Evolutionary conservation across 2,888 invertebrate species (phyloP).

Genomic region (Limnephilus lunatus): DNA sequence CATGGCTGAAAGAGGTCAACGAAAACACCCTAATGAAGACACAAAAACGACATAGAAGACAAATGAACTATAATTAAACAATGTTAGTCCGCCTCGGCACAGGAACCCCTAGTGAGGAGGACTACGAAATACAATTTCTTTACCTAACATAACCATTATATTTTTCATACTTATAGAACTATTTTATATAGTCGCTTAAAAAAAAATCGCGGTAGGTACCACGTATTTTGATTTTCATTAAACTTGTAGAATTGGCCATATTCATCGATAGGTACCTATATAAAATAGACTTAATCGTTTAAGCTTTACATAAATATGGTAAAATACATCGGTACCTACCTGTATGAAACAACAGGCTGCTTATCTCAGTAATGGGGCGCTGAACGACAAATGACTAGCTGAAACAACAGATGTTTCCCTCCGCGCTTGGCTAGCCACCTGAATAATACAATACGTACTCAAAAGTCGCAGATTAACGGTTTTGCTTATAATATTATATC

Average conservation of each 20-base stretch:
- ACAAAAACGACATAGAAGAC: no score
- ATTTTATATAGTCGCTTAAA: no score
- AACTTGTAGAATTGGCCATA: neutral
- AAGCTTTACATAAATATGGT: no score
- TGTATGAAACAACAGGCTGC: neutral
- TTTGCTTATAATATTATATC: neutral
- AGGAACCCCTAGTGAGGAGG: no score
- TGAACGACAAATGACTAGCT: slow-evolving; percentile 19
- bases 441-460: slow-evolving; percentile 21
- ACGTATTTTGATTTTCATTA: neutral
- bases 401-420: neutral
- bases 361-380: neutral
- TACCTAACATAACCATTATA: no score
- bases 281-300: neutral
- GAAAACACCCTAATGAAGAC: no score
- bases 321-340: neutral
- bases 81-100: no score
- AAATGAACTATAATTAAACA: no score
- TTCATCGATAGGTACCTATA: neutral
- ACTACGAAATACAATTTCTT: no score
- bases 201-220: no score
- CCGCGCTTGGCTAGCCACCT: neutral
- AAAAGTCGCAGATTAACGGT: neutral
- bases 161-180: no score
- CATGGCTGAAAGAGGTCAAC: no score